Percentiles rank a stretch among this genome's conserved stretches.
phyloP scores from a whole-genome alignment of 2,797 vertebrate genomes.

The Ataeniobius toweri region DNA sequence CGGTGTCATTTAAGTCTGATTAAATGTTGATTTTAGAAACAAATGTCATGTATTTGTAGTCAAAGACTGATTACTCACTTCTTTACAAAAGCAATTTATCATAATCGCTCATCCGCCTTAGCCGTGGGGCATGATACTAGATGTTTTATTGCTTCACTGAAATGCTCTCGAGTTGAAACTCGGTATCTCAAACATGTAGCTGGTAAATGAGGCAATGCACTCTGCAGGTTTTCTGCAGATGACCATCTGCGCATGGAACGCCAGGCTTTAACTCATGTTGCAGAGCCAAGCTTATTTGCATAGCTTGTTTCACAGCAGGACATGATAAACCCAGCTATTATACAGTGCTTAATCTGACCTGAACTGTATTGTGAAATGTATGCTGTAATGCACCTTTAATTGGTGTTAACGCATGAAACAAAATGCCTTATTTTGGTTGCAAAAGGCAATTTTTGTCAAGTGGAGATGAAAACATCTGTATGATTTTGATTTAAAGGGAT shows the following conservation, averaged over 20 bases:
- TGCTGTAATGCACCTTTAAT: background rate
- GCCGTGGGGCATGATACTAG: background rate
- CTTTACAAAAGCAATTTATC: background rate
- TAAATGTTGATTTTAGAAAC: background rate
- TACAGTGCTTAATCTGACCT: background rate
- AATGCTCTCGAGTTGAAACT: background rate
- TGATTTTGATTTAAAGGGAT: background rate
- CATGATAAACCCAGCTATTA: conserved; percentile 17
- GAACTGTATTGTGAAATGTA: background rate
- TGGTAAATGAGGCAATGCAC: conserved; percentile 2
- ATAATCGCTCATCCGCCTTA: background rate
- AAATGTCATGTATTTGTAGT: background rate
- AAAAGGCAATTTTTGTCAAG: conserved; percentile 4
- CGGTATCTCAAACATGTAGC: background rate
- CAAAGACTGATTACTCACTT: background rate
- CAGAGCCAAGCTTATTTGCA: conserved; percentile 43
- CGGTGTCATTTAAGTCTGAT: background rate
- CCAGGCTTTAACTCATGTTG: conserved; percentile 1
- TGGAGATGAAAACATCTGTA: background rate
- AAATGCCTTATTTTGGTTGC: background rate
- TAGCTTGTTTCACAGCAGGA: conserved; percentile 26
- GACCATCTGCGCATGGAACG: background rate
- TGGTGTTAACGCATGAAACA: background rate
- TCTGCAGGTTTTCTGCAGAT: conserved; percentile 4
- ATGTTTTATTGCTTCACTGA: conserved; percentile 4